Percentiles rank a stretch among this genome's conserved stretches.
Evolutionary conservation across 1,140 invertebrate genomes (phyloP).

Genomic region (Luehdorfia chinensis): DNA sequence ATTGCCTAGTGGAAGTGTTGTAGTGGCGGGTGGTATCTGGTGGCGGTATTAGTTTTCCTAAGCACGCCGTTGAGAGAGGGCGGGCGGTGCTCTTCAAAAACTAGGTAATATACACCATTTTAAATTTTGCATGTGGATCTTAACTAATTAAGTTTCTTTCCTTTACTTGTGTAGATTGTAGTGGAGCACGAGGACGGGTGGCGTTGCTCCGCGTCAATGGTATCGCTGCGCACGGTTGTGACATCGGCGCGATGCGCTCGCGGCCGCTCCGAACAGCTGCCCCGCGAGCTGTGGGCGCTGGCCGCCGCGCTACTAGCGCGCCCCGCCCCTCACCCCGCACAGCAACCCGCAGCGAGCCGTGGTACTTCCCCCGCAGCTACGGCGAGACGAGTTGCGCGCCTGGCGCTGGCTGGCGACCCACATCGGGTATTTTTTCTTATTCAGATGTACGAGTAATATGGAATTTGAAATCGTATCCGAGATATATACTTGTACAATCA

Average conservation of each 20-base stretch:
- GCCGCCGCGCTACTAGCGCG: constrained; percentile 21
- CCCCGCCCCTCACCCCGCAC: constrained; percentile 1
- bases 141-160: no score
- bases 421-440: constrained; percentile 3
- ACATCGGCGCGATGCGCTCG: constrained; percentile 39
- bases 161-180: constrained; percentile 32
- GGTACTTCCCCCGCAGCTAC: constrained; percentile 20
- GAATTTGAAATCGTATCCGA: no score
- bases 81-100: no score
- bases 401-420: constrained; percentile 22
- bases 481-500: no score
- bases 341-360: constrained; percentile 13
- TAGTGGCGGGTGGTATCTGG: no score
- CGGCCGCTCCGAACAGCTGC: constrained; percentile 6
- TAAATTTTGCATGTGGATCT: no score
- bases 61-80: no score
- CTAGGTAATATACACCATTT: no score
- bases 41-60: no score
- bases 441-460: no score
- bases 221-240: constrained; percentile 41
- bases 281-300: constrained; percentile 22
- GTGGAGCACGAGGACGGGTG: constrained; percentile 35
- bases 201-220: constrained; percentile 41
- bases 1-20: no score
- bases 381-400: constrained; percentile 23